phyloP scores from a whole-genome alignment of 2,888 invertebrate species.

The Alitta virens region DNA sequence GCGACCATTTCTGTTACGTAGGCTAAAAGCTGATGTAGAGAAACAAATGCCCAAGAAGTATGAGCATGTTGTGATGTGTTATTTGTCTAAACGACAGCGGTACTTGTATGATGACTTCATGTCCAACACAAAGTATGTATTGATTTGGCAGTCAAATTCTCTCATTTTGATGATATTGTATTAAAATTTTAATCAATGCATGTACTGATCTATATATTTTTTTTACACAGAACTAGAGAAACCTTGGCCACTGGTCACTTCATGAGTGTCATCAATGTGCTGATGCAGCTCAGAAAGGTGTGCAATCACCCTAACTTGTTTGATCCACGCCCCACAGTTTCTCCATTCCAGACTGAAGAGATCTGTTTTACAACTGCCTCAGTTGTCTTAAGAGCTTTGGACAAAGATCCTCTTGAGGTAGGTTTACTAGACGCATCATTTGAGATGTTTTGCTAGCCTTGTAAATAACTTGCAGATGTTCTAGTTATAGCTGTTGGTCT shows the following conservation, averaged over 20 bases:
- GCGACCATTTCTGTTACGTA: conserved; percentile 90
- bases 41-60: conserved; percentile 93
- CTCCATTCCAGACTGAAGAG: conserved; percentile 76
- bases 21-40: conserved; percentile 98
- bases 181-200: neutral
- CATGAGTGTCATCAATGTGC: conserved; percentile 93
- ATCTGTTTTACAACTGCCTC: conserved; percentile 67
- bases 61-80: conserved; percentile 56
- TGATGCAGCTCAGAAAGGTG: conserved; percentile 97
- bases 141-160: neutral
- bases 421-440: too few species aligned
- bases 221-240: conserved; percentile 76
- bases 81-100: conserved; percentile 89
- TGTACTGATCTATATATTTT: neutral
- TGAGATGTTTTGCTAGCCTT: too few species aligned
- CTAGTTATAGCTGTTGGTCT: too few species aligned
- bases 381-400: conserved; percentile 68
- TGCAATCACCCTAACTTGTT: conserved; percentile 80
- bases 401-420: conserved; percentile 75
- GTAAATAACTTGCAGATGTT: too few species aligned
- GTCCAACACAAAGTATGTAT: conserved; percentile 77
- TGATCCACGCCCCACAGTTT: conserved; percentile 90
- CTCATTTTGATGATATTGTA: too few species aligned
- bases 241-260: conserved; percentile 89
- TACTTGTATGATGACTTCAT: conserved; percentile 99